phyloP scores from a whole-genome alignment of 2,888 invertebrate species.

The Andrena bucephala region DNA sequence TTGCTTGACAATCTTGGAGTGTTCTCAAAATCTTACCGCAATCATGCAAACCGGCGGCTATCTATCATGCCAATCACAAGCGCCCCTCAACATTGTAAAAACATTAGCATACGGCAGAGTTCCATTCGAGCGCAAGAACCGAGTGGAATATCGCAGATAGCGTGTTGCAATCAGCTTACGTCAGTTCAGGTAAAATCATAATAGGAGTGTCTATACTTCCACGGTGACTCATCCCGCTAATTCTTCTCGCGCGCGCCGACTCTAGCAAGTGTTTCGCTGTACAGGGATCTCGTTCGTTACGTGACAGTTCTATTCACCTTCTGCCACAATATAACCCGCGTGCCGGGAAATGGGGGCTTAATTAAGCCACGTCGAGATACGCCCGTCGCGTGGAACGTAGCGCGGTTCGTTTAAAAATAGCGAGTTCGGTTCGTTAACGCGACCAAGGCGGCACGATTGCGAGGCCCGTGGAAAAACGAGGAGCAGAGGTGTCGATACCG shows the following conservation, averaged over 20 bases:
- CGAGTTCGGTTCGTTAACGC: not conserved
- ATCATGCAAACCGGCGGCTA: not conserved
- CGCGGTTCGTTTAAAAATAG: conserved; percentile 20
- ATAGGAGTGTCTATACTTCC: conserved; percentile 6
- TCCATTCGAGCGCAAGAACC: not conserved
- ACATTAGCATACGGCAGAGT: not conserved
- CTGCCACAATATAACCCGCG: not conserved
- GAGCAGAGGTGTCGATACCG: not conserved
- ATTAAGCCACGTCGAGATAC: not conserved
- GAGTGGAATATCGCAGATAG: not conserved
- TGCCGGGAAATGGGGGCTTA: not conserved
- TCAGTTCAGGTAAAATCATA: conserved; percentile 25
- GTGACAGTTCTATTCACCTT: not conserved
- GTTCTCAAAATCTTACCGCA: not conserved
- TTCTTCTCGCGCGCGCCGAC: not conserved
- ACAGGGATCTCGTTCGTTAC: conserved; percentile 15
- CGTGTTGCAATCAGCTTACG: conserved; percentile 17
- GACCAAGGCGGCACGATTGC: not conserved
- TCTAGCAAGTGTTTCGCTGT: conserved; percentile 19
- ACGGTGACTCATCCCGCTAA: conserved; percentile 40
- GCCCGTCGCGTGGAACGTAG: conserved; percentile 2
- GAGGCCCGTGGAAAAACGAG: not conserved
- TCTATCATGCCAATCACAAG: not conserved
- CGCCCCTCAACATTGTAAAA: not conserved
- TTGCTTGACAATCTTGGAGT: no score